These are phyloP conservation scores for Rhogogaster chlorosoma DNA, from an alignment of 2,888 invertebrate species.

Conservation along the genomic window DNA sequence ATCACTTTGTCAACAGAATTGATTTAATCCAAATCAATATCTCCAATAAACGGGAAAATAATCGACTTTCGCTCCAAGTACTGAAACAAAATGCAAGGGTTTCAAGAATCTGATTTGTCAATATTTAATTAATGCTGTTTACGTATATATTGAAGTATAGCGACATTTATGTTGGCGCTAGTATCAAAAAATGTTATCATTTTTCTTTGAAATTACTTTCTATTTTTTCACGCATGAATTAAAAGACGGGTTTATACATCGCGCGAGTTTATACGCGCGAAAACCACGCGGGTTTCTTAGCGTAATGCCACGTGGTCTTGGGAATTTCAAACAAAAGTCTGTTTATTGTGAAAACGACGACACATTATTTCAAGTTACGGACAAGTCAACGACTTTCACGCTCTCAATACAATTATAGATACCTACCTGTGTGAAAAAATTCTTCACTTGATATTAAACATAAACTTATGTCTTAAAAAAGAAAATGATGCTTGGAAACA, in stretches of 20 bases:
- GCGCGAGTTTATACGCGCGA: background rate
- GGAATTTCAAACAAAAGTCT: conserved; percentile 23
- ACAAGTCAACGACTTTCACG: background rate
- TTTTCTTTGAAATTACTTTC: background rate
- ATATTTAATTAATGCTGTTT: background rate
- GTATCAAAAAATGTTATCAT: too few species aligned
- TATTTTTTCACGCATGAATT: background rate
- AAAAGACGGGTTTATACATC: background rate
- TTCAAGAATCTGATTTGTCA: background rate
- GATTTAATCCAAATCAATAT: background rate
- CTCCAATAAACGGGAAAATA: background rate
- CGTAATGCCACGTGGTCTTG: conserved; percentile 6
- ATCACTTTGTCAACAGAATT: background rate
- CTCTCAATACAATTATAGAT: background rate
- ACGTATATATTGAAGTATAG: background rate
- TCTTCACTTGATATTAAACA: background rate
- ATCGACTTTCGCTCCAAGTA: background rate
- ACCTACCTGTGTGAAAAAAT: background rate
- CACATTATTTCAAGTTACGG: background rate
- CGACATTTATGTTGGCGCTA: background rate
- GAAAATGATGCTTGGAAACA: background rate
- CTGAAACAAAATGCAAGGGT: background rate
- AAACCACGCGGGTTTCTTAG: background rate
- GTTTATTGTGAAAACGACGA: background rate
- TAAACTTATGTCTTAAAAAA: background rate